These are phyloP conservation scores for Erythrocercus mccallii DNA, from an alignment of 2,113 vertebrate genomes.

Conservation along the genomic window DNA sequence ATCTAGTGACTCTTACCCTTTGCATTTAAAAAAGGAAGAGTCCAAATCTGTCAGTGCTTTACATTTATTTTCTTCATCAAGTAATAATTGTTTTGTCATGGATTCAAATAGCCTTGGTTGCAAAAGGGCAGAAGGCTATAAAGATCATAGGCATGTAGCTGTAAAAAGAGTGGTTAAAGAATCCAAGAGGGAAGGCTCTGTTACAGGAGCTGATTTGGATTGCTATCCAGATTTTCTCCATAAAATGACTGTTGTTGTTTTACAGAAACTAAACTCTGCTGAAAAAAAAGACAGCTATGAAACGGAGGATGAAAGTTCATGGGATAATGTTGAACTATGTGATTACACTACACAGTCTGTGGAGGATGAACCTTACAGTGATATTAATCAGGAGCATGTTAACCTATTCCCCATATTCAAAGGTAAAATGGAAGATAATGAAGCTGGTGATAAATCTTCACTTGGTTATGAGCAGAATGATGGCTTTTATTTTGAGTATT, in stretches of 20 bases:
- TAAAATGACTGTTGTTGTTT: conserved; percentile 83
- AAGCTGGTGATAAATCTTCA: conserved; percentile 71
- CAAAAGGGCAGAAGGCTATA: conserved; percentile 71
- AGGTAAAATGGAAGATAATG: conserved; percentile 76
- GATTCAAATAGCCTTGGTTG: conserved; percentile 69
- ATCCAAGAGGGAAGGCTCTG: conserved; percentile 73
- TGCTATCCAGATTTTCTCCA: conserved; percentile 84
- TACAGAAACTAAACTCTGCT: conserved; percentile 81
- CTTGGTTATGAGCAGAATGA: conserved; percentile 79
- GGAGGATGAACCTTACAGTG: conserved; percentile 76
- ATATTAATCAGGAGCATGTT: conserved; percentile 77
- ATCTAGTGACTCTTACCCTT: conserved; percentile 74
- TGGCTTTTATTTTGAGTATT: conserved; percentile 85
- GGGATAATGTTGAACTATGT: conserved; percentile 80
- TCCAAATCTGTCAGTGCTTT: conserved; percentile 70
- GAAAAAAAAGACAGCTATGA: conserved; percentile 83
- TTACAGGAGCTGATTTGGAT: conserved; percentile 79
- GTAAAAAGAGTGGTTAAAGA: conserved; percentile 72
- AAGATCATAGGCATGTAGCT: conserved; percentile 72
- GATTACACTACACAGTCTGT: conserved; percentile 79
- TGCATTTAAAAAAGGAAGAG: conserved; percentile 80
- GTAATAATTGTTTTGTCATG: conserved; percentile 76
- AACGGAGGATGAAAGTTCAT: conserved; percentile 81
- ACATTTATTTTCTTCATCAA: conserved; percentile 73
- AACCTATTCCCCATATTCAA: conserved; percentile 79